phyloP scores from a whole-genome alignment of 1,140 invertebrate genomes.

The Orius insidiosus region DNA sequence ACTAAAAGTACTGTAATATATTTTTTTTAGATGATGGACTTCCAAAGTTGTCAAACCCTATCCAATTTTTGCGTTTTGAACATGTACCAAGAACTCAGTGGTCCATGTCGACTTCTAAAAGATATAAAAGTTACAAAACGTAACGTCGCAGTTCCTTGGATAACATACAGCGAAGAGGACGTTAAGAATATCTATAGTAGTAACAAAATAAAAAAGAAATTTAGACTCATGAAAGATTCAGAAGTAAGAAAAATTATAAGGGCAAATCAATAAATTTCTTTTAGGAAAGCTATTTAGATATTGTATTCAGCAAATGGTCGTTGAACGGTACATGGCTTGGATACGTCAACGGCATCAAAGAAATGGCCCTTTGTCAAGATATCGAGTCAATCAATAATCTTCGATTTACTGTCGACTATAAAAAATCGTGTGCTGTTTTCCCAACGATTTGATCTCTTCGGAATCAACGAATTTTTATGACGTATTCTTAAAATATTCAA shows the following conservation, averaged over 20 bases:
- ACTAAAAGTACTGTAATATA: slow-evolving; percentile 20
- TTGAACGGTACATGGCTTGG: slow-evolving; percentile 21
- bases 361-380: slow-evolving; percentile 31
- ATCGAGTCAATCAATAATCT: slow-evolving; percentile 30
- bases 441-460: slow-evolving; percentile 32
- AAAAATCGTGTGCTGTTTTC: slow-evolving; percentile 32
- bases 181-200: slow-evolving; percentile 29
- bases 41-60: slow-evolving; percentile 43
- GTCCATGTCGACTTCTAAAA: slow-evolving; percentile 29
- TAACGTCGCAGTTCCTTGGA: slow-evolving; percentile 27
- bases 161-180: slow-evolving; percentile 36
- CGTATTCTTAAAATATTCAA: slow-evolving; percentile 34
- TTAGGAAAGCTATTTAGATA: slow-evolving; percentile 30
- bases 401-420: slow-evolving; percentile 36
- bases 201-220: slow-evolving; percentile 31
- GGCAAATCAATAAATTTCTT: slow-evolving; percentile 13
- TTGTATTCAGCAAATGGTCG: slow-evolving; percentile 24
- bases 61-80: slow-evolving; percentile 50
- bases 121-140: slow-evolving; percentile 26
- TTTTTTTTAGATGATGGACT: slow-evolving; percentile 30
- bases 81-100: slow-evolving; percentile 33
- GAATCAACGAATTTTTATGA: slow-evolving; percentile 32
- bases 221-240: slow-evolving; percentile 30
- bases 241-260: slow-evolving; percentile 20
- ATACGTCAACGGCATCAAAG: slow-evolving; percentile 22